phyloP scores from a whole-genome alignment of 1,140 invertebrate genomes.

The Phymastichus coffea region DNA sequence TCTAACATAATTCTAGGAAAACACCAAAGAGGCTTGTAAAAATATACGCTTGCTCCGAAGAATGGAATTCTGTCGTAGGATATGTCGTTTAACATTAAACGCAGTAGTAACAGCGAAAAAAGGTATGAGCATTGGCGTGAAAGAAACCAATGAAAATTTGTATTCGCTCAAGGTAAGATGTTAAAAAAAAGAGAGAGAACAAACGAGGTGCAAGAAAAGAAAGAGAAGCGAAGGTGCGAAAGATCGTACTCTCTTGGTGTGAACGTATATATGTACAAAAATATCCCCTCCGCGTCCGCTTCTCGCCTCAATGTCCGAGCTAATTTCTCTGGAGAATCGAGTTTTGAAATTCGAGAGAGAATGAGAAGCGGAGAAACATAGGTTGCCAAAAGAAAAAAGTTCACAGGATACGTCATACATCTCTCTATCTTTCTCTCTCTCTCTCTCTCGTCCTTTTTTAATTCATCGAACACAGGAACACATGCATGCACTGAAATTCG shows the following conservation, averaged over 20 bases:
- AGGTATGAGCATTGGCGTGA: no score
- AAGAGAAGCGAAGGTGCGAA: neutral
- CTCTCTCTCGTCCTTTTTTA: neutral
- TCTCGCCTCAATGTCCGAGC: conserved; percentile 40
- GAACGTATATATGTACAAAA: conserved; percentile 10
- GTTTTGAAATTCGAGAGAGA: conserved; percentile 49
- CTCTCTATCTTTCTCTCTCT: conserved; percentile 10
- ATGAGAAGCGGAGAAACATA: neutral
- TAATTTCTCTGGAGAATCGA: conserved; percentile 49
- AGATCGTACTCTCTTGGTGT: neutral
- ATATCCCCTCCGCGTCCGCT: neutral
- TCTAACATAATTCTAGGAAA: no score
- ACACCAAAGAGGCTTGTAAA: neutral
- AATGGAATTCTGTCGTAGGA: no score
- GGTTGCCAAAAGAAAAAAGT: conserved; percentile 9
- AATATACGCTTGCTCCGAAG: neutral
- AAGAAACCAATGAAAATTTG: conserved; percentile 22
- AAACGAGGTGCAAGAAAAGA: neutral
- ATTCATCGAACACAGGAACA: conserved; percentile 7
- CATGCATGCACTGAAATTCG: neutral
- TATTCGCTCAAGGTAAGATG: neutral
- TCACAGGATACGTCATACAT: conserved; percentile 33
- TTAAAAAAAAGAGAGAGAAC: conserved; percentile 6
- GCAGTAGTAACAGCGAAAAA: no score
- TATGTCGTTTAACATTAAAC: no score